phyloP scores from a whole-genome alignment of 2,888 invertebrate genomes.

The Cryptus armator region DNA sequence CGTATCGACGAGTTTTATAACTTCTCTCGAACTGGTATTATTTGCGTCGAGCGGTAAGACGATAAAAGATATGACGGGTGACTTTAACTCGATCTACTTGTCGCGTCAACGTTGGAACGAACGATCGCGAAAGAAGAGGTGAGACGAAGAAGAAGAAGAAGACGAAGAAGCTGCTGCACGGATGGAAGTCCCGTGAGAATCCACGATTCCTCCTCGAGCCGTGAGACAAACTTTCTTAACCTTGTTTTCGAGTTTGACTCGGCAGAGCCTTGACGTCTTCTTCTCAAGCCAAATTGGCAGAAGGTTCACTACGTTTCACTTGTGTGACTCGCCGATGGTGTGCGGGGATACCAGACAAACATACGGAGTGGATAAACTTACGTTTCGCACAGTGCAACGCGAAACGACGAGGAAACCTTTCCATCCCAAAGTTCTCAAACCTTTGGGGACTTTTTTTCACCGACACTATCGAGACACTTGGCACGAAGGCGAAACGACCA shows the following conservation, averaged over 20 bases:
- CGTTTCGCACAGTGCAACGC: slow-evolving; percentile 35
- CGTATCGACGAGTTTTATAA: not conserved
- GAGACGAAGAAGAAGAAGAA: slow-evolving; percentile 32
- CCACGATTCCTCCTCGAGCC: slow-evolving; percentile 50
- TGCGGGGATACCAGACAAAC: slow-evolving; percentile 36
- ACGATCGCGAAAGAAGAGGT: slow-evolving; percentile 50
- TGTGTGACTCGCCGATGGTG: slow-evolving; percentile 11
- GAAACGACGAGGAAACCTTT: slow-evolving; percentile 39
- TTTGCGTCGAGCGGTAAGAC: slow-evolving; percentile 6
- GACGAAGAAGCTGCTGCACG: slow-evolving; percentile 34
- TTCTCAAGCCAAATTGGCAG: slow-evolving; percentile 53
- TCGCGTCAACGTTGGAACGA: slow-evolving; percentile 44
- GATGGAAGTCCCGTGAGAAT: slow-evolving; percentile 58
- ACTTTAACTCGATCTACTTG: slow-evolving; percentile 53
- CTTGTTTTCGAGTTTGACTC: slow-evolving; percentile 63
- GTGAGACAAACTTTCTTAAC: slow-evolving; percentile 62
- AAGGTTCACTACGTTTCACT: slow-evolving; percentile 28
- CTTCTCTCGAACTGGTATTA: not conserved
- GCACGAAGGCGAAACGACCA: slow-evolving; percentile 23
- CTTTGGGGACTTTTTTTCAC: slow-evolving; percentile 41
- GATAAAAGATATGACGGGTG: slow-evolving; percentile 31
- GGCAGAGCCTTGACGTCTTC: slow-evolving; percentile 43
- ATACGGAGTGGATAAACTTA: slow-evolving; percentile 48
- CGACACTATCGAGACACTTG: slow-evolving; percentile 28
- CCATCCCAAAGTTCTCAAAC: slow-evolving; percentile 43